phyloP scores from a whole-genome alignment of 2,888 invertebrate genomes.

The Lydus trimaculatus region DNA sequence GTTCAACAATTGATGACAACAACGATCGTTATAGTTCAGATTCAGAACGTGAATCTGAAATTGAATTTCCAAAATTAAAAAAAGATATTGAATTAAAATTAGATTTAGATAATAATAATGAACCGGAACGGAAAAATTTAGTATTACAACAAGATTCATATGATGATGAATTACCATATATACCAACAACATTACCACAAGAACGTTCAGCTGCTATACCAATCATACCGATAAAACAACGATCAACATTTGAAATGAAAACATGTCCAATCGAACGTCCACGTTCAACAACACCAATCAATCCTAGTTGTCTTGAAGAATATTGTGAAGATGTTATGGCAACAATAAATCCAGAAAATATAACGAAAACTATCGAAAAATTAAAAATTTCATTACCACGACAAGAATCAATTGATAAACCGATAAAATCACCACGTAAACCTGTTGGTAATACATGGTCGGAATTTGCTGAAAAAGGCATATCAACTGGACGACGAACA shows the following conservation, averaged over 20 bases:
- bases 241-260: constrained; percentile 68
- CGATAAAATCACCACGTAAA: constrained; percentile 64
- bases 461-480: constrained; percentile 71
- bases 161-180: constrained; percentile 84
- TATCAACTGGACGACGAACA: constrained; percentile 56
- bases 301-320: constrained; percentile 75
- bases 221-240: constrained; percentile 80
- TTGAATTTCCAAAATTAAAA: constrained; percentile 53
- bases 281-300: constrained; percentile 75
- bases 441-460: constrained; percentile 62
- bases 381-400: constrained; percentile 73
- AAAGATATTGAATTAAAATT: constrained; percentile 52
- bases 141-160: constrained; percentile 84
- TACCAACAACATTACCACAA: constrained; percentile 87
- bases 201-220: constrained; percentile 84
- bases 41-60: constrained; percentile 76
- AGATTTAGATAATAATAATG: constrained; percentile 64
- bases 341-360: constrained; percentile 45
- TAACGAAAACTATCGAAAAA: constrained; percentile 65
- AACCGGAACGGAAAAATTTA: constrained; percentile 77
- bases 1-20: constrained; percentile 59
- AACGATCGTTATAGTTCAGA: constrained; percentile 67
- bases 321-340: constrained; percentile 65
- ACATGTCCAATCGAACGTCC: constrained; percentile 79
- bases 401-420: constrained; percentile 50